Evolutionary conservation across 2,888 invertebrate species (phyloP), one percentile per base, ranked within the genome.

Genomic region (Dioctria rufipes): DNA sequence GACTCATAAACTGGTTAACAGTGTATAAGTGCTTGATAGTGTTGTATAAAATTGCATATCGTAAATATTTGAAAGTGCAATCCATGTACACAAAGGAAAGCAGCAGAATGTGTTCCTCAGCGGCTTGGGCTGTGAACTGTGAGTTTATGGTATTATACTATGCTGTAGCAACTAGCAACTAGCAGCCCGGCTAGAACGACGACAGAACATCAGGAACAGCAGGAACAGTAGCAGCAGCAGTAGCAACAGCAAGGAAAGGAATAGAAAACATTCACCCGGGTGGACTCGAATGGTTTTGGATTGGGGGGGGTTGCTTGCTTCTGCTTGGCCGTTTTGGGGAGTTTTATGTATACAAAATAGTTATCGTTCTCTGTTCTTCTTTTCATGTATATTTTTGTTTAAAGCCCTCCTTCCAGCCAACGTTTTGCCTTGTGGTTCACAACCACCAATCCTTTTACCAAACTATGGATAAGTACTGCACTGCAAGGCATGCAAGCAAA

Each of bases 361-460:
- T 77, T 77, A 77, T 77, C 63, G 63, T 77, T 63, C 77, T 77
- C 77, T 77, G 77, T 77, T 77, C 77, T 63, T 77, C 77, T 77
- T 77, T 39, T 77, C 77, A 37, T 39, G 49, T 77, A 49, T 77
- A 77, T 77, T 63, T 77, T 77, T 77, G 49, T 63, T 77, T 77
- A 77, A 77, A 63, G 49, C 46, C 77, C 77, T 77, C 77, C 77
- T n/a, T 43, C 77, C 61, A 37, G 11, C 6, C 37, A 63, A 3
- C 8, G 25, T 6, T 5, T 37, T 49, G 43, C 13, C 65, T 65
- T 65, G 11, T 46, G 43, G 46, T 67, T 42, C 46, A 46, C 46
- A 37, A 13, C 69, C 42, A 40, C 11, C 39, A 40, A 66, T 66
- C 66, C 66, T 66, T 39, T 66, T 46, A 46, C 46, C 46, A 8